Base-by-base conservation (phyloP, 1,140 invertebrate species). In the Apis cerana region DNA sequence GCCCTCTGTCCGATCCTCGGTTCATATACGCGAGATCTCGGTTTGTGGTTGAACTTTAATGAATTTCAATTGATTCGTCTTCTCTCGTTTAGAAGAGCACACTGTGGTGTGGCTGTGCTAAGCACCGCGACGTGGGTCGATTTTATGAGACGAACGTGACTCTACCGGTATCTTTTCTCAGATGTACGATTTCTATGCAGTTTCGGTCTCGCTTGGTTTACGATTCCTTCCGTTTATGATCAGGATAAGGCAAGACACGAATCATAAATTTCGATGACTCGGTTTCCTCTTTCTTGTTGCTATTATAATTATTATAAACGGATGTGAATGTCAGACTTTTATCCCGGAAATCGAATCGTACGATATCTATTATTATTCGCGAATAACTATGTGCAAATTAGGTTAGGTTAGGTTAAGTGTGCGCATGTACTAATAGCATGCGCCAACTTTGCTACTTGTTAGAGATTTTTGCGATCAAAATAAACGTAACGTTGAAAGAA, bases 21-120 rank as follows among this genome's bases (percentile, higher is more conserved):
- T 76, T 12, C 33, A 23, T 13, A 19, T n/a, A 54, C n/a, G 23
- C 65, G 43, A 61, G 71, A 74, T 75, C 79, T 58, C 52, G 52
- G 71, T 75, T 75, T 67, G 17, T 58, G 21, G 33, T 43, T 75
- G 33, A 33, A 82, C 72, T 75, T 68, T 82, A 82, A 82, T 54
- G 64, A 82, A 82, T 82, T 68, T 76, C 80, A 75, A 82, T 82
- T 59, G 80, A 75, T 76, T 68, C 80, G 80, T 82, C 72, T 82
- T 61, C 64, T 76, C 62, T 59, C 54, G 80, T 67, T 67, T 65
- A 56, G 70, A 33, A 62, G 50, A 75, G 56, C 71, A 17, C 79
- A 59, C 58, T 23, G 48, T 23, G 5, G 19, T 62, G 19, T 62
- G 13, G 61, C 64, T 19, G 17, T n/a, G 23, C 33, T 56, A 27